Percentiles rank a stretch among this genome's conserved stretches.
These are phyloP conservation scores for Nannoperca australis DNA, from an alignment of 2,797 vertebrate species.

Conservation along the genomic window DNA sequence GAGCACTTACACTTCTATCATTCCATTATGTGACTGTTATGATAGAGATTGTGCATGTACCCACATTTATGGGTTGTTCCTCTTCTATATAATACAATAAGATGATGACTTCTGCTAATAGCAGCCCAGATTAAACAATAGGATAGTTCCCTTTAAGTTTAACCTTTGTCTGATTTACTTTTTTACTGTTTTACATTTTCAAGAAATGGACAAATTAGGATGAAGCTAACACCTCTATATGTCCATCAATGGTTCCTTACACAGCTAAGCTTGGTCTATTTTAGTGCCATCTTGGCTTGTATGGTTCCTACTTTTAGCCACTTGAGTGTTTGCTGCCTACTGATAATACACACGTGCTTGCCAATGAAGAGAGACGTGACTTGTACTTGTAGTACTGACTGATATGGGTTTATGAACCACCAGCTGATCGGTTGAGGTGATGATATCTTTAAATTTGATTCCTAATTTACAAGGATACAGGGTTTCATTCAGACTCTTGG, in stretches of 20 bases:
- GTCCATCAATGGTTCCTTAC: background rate
- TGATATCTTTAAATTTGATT: slow-evolving; percentile 31
- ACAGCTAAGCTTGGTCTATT: slow-evolving; percentile 31
- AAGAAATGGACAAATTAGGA: background rate
- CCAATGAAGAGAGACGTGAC: slow-evolving; percentile 31
- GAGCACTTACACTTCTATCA: slow-evolving; percentile 10
- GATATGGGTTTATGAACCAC: slow-evolving; percentile 10
- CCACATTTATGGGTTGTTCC: background rate
- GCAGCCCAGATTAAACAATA: slow-evolving; percentile 21
- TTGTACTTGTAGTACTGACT: background rate
- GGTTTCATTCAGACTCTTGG: slow-evolving; percentile 24
- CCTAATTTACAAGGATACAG: slow-evolving; percentile 21
- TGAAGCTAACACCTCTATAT: background rate
- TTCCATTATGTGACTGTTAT: slow-evolving; percentile 18
- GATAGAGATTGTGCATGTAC: background rate
- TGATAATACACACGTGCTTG: slow-evolving; percentile 20
- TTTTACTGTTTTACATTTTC: no score
- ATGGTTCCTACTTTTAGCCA: slow-evolving; percentile 47
- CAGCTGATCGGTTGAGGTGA: slow-evolving; percentile 3
- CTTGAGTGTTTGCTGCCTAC: slow-evolving; percentile 6
- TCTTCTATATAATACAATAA: background rate
- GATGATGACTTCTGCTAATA: slow-evolving; percentile 6
- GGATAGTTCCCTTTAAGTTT: background rate
- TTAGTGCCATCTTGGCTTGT: slow-evolving; percentile 5
- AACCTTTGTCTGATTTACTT: slow-evolving; percentile 7